These are phyloP conservation scores for Sarcophaga caerulescens DNA, from an alignment of 2,888 invertebrate genomes.

Conservation along the genomic window DNA sequence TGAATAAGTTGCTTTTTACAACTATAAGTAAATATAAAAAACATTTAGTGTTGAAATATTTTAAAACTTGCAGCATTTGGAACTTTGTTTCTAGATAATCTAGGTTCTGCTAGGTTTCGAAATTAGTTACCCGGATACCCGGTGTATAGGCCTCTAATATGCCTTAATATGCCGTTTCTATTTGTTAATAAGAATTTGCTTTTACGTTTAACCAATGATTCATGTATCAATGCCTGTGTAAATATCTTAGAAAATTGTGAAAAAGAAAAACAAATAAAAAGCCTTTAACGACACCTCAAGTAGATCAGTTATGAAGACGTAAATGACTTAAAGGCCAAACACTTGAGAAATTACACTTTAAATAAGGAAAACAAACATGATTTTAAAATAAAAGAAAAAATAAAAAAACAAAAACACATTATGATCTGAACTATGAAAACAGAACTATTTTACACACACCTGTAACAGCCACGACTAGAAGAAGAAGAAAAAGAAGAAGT, in stretches of 20 bases:
- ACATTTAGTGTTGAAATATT: no score
- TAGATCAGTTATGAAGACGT: conserved; percentile 70
- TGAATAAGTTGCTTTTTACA: no score
- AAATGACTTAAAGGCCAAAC: conserved; percentile 69
- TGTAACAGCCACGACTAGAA: conserved; percentile 33
- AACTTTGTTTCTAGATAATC: no score
- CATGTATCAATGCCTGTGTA: not conserved
- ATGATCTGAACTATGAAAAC: not conserved
- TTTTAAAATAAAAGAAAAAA: conserved; percentile 23
- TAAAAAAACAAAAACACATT: not conserved
- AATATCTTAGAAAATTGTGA: not conserved
- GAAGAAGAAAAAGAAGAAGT: not conserved
- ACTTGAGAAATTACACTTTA: conserved; percentile 60
- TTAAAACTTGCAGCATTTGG: no score
- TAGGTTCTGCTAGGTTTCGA: no score
- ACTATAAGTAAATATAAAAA: no score
- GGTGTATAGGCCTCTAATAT: no score
- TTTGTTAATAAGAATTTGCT: not conserved
- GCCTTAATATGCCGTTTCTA: no score
- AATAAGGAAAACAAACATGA: conserved; percentile 60
- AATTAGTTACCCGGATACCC: no score
- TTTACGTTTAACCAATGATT: conserved; percentile 20
- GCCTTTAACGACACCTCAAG: conserved; percentile 54
- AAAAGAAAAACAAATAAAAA: conserved; percentile 50
- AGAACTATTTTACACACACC: conserved; percentile 33